phyloP scores from a whole-genome alignment of 2,113 vertebrate genomes.

The Proteles cristata region DNA sequence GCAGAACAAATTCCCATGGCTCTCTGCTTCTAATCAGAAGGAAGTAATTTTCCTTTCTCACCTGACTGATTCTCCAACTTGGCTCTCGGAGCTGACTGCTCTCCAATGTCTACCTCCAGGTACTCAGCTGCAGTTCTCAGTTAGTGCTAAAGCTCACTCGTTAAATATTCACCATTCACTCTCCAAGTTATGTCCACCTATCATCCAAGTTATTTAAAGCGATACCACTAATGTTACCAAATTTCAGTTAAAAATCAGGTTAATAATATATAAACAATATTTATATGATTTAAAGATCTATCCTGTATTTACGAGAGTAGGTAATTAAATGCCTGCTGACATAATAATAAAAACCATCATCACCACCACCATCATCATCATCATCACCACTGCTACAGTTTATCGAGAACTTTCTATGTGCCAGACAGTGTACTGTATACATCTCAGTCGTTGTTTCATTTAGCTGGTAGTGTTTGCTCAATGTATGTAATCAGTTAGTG shows the following conservation, averaged over 20 bases:
- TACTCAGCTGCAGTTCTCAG: background rate
- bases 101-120: background rate
- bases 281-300: background rate
- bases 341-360: background rate
- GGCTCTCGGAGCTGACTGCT: slow-evolving; percentile 11
- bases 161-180: background rate
- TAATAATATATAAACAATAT: background rate
- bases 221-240: background rate
- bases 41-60: slow-evolving; percentile 70
- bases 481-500: background rate
- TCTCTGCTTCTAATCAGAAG: slow-evolving; percentile 65
- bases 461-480: background rate
- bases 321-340: background rate
- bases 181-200: background rate
- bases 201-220: background rate
- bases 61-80: slow-evolving; percentile 55
- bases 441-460: background rate
- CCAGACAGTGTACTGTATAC: background rate
- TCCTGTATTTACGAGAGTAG: background rate
- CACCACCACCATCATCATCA: too few relatives aligned
- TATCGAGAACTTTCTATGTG: background rate
- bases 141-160: background rate
- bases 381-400: too few relatives aligned
- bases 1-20: slow-evolving; percentile 62
- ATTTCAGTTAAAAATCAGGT: background rate